phyloP scores from a whole-genome alignment of 1,140 invertebrate genomes.

The Plectrocnemia conspersa region DNA sequence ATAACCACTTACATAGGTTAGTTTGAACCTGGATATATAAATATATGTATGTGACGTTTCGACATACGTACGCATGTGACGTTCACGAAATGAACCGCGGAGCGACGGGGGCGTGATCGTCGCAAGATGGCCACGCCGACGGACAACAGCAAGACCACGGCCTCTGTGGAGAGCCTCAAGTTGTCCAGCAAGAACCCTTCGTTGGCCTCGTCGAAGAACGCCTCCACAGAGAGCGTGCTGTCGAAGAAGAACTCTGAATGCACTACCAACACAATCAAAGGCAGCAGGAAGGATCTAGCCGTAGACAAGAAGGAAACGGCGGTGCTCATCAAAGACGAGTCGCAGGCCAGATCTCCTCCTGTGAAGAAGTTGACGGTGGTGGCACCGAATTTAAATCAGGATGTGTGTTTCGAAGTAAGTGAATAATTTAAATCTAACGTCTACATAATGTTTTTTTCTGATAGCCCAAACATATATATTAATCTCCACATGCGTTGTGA shows the following conservation, averaged over 20 bases:
- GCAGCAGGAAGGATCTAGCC: constrained; percentile 47
- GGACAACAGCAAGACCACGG: constrained; percentile 46
- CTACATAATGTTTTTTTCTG: background rate
- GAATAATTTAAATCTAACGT: background rate
- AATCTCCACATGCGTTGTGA: no score
- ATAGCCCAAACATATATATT: background rate
- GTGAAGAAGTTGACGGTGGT: constrained; percentile 49
- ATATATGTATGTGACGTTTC: no score
- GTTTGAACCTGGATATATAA: no score
- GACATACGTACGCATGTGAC: no score
- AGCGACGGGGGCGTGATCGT: no score
- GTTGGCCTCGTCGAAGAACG: constrained; percentile 45
- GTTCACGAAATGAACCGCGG: no score
- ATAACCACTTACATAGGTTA: no score
- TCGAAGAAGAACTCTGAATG: constrained; percentile 48
- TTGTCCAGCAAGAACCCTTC: constrained; percentile 45
- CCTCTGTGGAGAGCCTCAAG: constrained; percentile 48
- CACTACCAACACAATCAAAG: constrained; percentile 10
- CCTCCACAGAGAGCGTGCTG: constrained; percentile 48
- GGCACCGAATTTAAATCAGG: constrained; percentile 45
- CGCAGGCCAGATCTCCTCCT: constrained; percentile 43
- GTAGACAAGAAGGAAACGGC: constrained; percentile 44
- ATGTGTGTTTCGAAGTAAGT: constrained; percentile 41
- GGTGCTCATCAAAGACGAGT: constrained; percentile 49
- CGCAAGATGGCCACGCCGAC: constrained; percentile 46